These are phyloP conservation scores for Meloe dianella DNA, from an alignment of 2,888 invertebrate genomes.

Conservation along the genomic window DNA sequence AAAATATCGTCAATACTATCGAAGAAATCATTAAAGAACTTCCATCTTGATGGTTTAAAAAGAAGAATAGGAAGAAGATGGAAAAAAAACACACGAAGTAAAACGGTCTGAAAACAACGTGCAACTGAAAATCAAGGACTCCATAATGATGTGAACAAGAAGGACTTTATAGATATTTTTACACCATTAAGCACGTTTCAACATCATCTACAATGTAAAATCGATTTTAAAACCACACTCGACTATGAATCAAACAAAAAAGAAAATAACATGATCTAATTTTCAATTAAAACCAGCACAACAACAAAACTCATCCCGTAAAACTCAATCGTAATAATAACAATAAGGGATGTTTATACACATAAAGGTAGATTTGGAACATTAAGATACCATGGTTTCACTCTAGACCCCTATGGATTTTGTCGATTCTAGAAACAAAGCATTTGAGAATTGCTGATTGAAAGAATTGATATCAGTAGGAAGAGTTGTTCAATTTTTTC, in stretches of 20 bases:
- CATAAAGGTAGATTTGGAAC: neutral
- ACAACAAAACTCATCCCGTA: too few relatives aligned
- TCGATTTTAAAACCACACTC: neutral
- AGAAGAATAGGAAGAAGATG: too few relatives aligned
- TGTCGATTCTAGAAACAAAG: conserved; percentile 25
- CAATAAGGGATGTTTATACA: too few relatives aligned
- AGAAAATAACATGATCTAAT: neutral
- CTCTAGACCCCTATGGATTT: neutral
- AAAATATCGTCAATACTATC: too few relatives aligned
- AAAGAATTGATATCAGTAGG: conserved; percentile 20
- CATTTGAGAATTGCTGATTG: conserved; percentile 32
- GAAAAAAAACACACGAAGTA: too few relatives aligned
- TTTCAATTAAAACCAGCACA: too few relatives aligned
- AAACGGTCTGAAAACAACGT: neutral
- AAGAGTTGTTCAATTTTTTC: too few relatives aligned
- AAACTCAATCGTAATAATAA: too few relatives aligned
- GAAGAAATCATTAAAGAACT: too few relatives aligned
- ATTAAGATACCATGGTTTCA: neutral
- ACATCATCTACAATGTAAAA: conserved; percentile 25
- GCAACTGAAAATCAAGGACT: neutral
- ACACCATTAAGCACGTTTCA: conserved; percentile 38
- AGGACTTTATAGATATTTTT: conserved; percentile 34
- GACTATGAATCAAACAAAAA: too few relatives aligned
- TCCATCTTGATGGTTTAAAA: too few relatives aligned
- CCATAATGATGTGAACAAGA: conserved; percentile 9